Base-by-base conservation (phyloP, 2,888 invertebrate genomes). In the Cephalotes varians region DNA sequence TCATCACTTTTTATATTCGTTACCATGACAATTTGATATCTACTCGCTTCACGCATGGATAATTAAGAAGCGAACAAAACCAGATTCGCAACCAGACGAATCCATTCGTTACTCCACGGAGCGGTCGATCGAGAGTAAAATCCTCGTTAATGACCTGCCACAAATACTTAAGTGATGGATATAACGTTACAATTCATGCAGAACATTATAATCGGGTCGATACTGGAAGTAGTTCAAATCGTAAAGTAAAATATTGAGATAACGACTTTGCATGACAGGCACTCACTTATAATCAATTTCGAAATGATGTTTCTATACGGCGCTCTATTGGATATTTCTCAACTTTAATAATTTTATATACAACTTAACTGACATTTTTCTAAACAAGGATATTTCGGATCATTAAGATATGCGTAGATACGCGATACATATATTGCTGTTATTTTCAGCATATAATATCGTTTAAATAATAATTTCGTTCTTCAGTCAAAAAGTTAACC, bases 41-140 rank as follows among this genome's bases (percentile, higher is more conserved):
- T 15, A 62, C 25, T 49, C 25, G 62, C 71, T 88, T 86, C 74
- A 88, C 85, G 83, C 69, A 82, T 65, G 73, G 54, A 56, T 82
- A 85, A 85, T 88, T 67, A 67, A 86, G 74, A 85, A 71, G 76
- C 54, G 62, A 82, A 83, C 21, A 76, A 81, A 79, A 76, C 49
- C 79, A 21, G 81, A 64, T 60, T 65, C 77, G 60, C 72, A 71
- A 58, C n/a, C 21, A 71, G 37, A 72, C 82, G 58, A 82, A 79
- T 84, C 80, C 85, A 86, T 86, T 88, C 85, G 72, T 86, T 85
- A 86, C 40, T 64, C 71, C 58, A 28, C 31, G 81, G 54, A 79
- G 31, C 54, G 69, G 54, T 28, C 34, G 40, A 58, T 64, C 60
- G 69, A 62, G 81, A 85, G 79, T 80, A 87, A 85, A 87, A 76